Percentiles rank a stretch among this genome's conserved stretches.
phyloP scores from a whole-genome alignment of 2,113 vertebrate genomes.

The Dasyornis broadbenti region DNA sequence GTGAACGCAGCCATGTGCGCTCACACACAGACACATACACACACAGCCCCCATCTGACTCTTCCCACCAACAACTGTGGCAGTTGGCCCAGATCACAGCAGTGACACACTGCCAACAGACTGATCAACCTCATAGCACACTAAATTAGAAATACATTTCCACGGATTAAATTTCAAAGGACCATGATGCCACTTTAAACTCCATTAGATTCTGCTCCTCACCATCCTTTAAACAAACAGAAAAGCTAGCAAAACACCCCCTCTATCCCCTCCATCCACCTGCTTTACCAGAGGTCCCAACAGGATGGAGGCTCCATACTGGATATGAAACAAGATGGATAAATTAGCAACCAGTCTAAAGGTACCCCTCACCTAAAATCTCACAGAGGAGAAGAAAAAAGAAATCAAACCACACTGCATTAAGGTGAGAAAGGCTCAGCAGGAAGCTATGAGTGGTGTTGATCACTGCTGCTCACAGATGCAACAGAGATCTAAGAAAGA shows the following conservation, averaged over 20 bases:
- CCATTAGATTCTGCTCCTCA: background rate
- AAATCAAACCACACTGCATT: background rate
- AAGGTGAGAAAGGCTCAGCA: background rate
- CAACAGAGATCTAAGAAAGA: background rate
- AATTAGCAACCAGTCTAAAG: background rate
- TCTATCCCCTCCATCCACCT: background rate
- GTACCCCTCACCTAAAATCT: background rate
- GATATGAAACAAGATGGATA: background rate
- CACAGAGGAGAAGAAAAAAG: background rate
- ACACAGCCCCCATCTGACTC: constrained; percentile 1
- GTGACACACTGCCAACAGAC: constrained; percentile 44
- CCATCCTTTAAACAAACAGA: constrained; percentile 1
- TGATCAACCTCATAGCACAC: constrained; percentile 20
- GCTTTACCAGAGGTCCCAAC: background rate
- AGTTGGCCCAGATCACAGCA: constrained; percentile 49
- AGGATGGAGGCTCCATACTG: background rate
- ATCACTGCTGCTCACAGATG: background rate
- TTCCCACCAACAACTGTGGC: constrained; percentile 51
- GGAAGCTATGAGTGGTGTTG: background rate
- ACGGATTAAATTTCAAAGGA: constrained; percentile 23
- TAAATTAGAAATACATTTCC: constrained; percentile 51
- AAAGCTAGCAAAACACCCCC: background rate
- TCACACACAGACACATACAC: background rate
- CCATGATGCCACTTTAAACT: background rate
- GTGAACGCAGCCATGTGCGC: constrained; percentile 45